Evolutionary conservation across 2,113 vertebrate genomes (phyloP).

Genomic region (Sylvietta virens): DNA sequence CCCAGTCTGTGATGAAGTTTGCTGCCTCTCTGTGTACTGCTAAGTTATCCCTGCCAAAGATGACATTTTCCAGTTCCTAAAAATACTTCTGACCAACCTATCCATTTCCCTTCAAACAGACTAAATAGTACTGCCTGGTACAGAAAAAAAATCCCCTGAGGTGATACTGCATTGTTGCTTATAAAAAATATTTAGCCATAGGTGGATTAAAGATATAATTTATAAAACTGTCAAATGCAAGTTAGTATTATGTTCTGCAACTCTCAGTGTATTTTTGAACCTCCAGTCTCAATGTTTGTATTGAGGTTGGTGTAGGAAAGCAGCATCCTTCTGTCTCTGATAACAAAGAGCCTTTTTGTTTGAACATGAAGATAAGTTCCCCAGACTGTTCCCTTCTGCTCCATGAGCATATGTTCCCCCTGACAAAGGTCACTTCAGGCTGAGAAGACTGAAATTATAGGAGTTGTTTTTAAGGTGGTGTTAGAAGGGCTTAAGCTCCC

Average conservation of each 20-base stretch:
- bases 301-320: not conserved
- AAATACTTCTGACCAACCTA: slow-evolving; percentile 20
- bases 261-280: not conserved
- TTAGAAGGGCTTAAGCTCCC: not conserved
- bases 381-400: not conserved
- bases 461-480: not conserved
- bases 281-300: not conserved
- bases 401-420: not conserved
- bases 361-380: not conserved
- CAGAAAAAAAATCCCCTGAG: not conserved
- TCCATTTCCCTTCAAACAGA: not conserved
- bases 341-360: not conserved
- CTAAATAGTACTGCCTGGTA: not conserved
- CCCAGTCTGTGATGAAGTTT: not conserved
- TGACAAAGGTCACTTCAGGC: not conserved
- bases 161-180: not conserved
- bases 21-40: slow-evolving; percentile 1
- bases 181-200: not conserved
- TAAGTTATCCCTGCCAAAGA: slow-evolving; percentile 41
- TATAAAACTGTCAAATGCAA: not conserved
- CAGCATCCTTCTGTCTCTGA: not conserved
- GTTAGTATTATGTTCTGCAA: not conserved
- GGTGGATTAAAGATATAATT: not conserved
- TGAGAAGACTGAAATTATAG: not conserved
- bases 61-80: slow-evolving; percentile 45